Evolutionary conservation across 2,113 vertebrate species (phyloP), one percentile per base, ranked within the genome.

Genomic region (Neolamprologus kungweensis): DNA sequence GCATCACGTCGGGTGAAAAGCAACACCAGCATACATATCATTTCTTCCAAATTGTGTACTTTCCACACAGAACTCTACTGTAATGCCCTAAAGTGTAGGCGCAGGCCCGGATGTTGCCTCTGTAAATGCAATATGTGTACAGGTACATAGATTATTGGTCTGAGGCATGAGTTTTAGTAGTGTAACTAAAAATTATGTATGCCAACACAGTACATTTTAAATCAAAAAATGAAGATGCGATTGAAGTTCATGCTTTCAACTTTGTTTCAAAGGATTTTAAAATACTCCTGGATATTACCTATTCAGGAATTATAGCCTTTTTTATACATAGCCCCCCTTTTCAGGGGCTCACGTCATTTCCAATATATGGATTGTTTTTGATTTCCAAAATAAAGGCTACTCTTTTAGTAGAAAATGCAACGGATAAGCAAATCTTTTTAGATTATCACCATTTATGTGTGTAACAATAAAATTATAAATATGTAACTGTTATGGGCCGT

Each of bases 351-450:
- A 26, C 2, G 0, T 45, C 2, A 73, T 73, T 73, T 73, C 19
- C 9, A 73, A 45, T 45, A 42, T 42, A 26, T 45, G 4, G 13
- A 45, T 73, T 73, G 37, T 45, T 45, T 73, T 45, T 45, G 37
- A 45, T 26, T 73, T 73, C 13, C 65, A 10, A 73, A 73, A 4
- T 45, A 42, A 45, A 73, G 8, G 37, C n/a, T 73, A 23, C 5
- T 0, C 13, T 26, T 73, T 26, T 73, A 73, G 5, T 42, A 26
- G 65, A 26, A 73, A 26, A 42, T 73, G 37, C 37, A 4, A 13
- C 1, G 0, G n/a, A 14, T 68, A 40, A 23, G 1, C 35, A 68
- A 68, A 68, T 68, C 4, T 37, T 40, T 6, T 68, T 9, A 40
- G 35, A 14, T 68, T 40, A 68, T 68, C 35, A 68, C 5, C 35